Base-by-base conservation (phyloP, 2,888 invertebrate species). In the Parapristionchus giblindavisi region DNA sequence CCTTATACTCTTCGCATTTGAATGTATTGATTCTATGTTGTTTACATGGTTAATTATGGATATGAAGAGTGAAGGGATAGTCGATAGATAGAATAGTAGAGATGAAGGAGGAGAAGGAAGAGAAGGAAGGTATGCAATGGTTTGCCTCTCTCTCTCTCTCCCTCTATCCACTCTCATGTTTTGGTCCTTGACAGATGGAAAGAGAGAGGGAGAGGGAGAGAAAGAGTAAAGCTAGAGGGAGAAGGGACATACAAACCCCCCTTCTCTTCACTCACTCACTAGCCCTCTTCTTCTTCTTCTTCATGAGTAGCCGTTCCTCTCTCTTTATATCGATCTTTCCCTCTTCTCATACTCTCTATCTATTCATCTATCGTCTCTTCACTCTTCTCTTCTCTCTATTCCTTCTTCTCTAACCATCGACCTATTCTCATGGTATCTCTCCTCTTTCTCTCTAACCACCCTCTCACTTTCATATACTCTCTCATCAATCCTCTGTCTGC, bases 221-320 rank as follows among this genome's bases (percentile, higher is more conserved):
- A 34, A 27, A 14, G 38, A 24, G 36, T 29, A 38, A 38, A n/a
- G n/a, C n/a, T n/a, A n/a, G n/a, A n/a, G n/a, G n/a, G n/a, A n/a
- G n/a, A n/a, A n/a, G n/a, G n/a, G n/a, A n/a, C n/a, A n/a, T n/a
- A n/a, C n/a, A n/a, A n/a, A n/a, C n/a, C n/a, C n/a, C n/a, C n/a
- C n/a, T n/a, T n/a, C n/a, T n/a, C n/a, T n/a, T n/a, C n/a, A n/a
- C n/a, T n/a, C n/a, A n/a, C n/a, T n/a, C n/a, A n/a, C n/a, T n/a
- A n/a, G n/a, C n/a, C n/a, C n/a, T n/a, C 48, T 48, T 48, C 48
- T 48, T 21, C 48, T 48, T 48, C 48, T 48, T 34, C 43, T 34
- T 48, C 65, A 48, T 65, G 65, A 65, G 65, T 65, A 27, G 65
- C 65, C 65, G 65, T 65, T 65, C 65, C 40, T 34, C 65, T 61